Conservation (phyloP, 2,797 vertebrate genomes). For the Crenuchus spilurus region DNA sequence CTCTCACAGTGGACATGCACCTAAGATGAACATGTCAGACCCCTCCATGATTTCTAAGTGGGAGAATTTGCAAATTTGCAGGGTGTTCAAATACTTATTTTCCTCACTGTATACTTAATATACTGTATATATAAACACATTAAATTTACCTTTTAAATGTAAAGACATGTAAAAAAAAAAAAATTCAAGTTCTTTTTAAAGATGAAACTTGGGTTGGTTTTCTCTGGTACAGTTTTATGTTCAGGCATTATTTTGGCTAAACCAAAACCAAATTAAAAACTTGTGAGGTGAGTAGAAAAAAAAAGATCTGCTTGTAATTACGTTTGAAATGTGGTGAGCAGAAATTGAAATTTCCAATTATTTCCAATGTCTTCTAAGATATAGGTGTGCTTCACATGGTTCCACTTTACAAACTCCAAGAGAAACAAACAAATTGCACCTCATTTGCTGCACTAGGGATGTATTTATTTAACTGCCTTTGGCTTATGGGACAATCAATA, state of each 20-base stretch:
- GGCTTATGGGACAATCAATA: conserved; percentile 74
- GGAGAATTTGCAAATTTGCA: too few relatives aligned
- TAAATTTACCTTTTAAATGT: too few relatives aligned
- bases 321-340: conserved; percentile 76
- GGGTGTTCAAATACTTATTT: too few relatives aligned
- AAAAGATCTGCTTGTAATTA: conserved; percentile 74
- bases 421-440: conserved; percentile 85
- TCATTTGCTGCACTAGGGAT: conserved; percentile 74
- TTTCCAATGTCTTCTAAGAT: conserved; percentile 71
- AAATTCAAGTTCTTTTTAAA: too few relatives aligned
- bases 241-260: conserved; percentile 54
- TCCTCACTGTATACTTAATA: too few relatives aligned
- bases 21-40: too few relatives aligned
- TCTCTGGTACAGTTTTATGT: conserved; percentile 60
- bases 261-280: conserved; percentile 60
- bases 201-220: conserved; percentile 3
- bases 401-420: conserved; percentile 79
- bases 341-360: conserved; percentile 76
- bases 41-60: too few relatives aligned
- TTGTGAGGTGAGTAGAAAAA: conserved; percentile 59
- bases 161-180: too few relatives aligned
- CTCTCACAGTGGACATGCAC: too few relatives aligned
- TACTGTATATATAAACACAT: too few relatives aligned
- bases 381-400: conserved; percentile 77
- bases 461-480: conserved; percentile 76